A percentile compares a stretch with the other conserved stretches of the same genome.
Conservation (phyloP, 2,797 vertebrate genomes). For the Eleutherodactylus coqui region DNA sequence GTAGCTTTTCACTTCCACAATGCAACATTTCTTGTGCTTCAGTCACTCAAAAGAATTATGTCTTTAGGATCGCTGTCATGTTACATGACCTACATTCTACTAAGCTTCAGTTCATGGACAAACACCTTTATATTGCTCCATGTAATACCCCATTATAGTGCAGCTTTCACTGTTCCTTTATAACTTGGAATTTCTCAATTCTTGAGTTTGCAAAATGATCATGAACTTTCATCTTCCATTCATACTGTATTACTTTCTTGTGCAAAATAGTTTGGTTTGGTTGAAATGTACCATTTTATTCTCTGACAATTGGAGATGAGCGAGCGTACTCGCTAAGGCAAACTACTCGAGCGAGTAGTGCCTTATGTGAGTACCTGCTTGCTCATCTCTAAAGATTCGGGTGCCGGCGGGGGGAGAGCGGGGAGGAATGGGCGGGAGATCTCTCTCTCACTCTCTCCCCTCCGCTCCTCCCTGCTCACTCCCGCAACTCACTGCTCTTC, state of each 20-base stretch:
- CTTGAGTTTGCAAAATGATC: background rate
- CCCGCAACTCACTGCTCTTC: no score
- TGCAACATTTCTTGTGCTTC: background rate
- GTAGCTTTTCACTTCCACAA: background rate
- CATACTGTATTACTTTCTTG: background rate
- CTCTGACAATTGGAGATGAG: background rate
- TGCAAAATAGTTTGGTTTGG: background rate
- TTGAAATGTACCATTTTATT: background rate
- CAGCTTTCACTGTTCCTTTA: background rate
- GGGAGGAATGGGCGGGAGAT: no score
- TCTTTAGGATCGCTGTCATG: background rate
- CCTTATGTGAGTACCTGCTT: no score
- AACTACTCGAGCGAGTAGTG: no score
- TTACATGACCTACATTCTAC: slow-evolving; percentile 11
- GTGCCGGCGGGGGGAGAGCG: no score
- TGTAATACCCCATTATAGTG: background rate
- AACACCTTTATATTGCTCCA: background rate
- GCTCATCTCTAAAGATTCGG: no score
- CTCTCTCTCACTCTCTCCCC: no score
- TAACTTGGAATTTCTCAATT: background rate
- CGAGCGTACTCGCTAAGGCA: no score
- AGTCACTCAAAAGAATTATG: background rate
- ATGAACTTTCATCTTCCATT: background rate
- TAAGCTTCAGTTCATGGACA: slow-evolving; percentile 10
- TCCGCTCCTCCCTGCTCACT: no score